Evolutionary conservation across 1,140 invertebrate species (phyloP), one percentile per base, ranked within the genome.

Genomic region (Achroia grisella): DNA sequence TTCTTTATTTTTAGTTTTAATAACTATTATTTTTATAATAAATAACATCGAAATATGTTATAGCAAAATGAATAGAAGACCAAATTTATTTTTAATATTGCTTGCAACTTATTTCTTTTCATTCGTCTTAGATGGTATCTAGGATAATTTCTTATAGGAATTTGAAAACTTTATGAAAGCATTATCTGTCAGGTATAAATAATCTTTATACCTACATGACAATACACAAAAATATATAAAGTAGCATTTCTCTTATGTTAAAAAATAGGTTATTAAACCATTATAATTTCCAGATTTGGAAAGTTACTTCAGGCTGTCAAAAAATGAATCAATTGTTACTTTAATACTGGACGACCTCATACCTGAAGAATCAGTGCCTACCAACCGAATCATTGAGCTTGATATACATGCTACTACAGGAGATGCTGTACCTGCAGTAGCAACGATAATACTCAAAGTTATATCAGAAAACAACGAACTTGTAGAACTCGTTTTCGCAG

Each of bases 401-500:
- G 57, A 62, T 29, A 13, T 70, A 34, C 50, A 48, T 53, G 63
- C 58, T 9, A 35, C 33, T 3, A 45, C 50, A 0, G 33, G 45
- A 23, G 14, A 57, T 12, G 28, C 56, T 0, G 11, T 56, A n/a
- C 15, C 63, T 3, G 56, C 55, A 12, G 44, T 45, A 15, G 37
- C 66, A 2, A 52, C 52, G 2, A 45, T 66, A 31, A 47, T 66
- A 10, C 43, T 62, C 2, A 43, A 55, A n/a, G 39, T 61, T 13
- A 13, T 39, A 2, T 31, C 17, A 5, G 36, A 47, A 0, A 10
- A 39, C 29, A 8, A 10, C 12, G 1, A 13, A 10, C 10, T 11
- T 1, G 2, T 12, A 2, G 4, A 29, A 13, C 35, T 40, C n/a
- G 41, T 44, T 1, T 61, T 60, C 12, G 40, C 8, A 17, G 27